These are phyloP conservation scores for Cantharis flavilabris DNA, from an alignment of 2,888 invertebrate genomes.

Conservation along the genomic window DNA sequence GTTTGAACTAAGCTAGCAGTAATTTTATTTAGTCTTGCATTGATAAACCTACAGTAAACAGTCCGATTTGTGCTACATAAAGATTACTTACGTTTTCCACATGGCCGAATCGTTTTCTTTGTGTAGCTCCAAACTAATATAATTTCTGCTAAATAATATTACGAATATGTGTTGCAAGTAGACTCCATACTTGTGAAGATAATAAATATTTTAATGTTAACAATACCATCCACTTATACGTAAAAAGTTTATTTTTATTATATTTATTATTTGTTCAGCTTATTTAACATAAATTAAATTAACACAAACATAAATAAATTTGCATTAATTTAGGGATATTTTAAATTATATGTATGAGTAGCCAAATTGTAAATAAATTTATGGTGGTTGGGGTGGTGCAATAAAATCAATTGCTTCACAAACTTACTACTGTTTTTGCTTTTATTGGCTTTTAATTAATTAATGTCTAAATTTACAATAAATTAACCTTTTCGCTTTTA, in stretches of 20 bases:
- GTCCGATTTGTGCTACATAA: not conserved
- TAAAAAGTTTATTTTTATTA: not conserved
- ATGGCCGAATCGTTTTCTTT: not conserved
- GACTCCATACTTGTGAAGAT: not conserved
- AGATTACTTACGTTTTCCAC: not conserved
- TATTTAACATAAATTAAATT: not conserved
- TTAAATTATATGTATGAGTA: conserved; percentile 13
- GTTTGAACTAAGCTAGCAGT: not conserved
- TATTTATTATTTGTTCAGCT: not conserved
- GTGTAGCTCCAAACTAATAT: not conserved
- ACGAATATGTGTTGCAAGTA: not conserved
- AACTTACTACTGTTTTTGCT: conserved; percentile 51
- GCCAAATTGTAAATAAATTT: conserved; percentile 43
- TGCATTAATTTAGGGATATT: not conserved
- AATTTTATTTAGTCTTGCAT: not conserved
- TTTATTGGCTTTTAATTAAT: conserved; percentile 11
- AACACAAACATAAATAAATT: not conserved
- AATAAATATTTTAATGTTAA: not conserved
- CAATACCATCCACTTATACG: not conserved
- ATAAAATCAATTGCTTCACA: conserved; percentile 46
- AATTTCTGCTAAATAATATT: not conserved
- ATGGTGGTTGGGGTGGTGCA: conserved; percentile 58
- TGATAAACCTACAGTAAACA: not conserved
- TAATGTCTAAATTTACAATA: not conserved
- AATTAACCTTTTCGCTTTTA: not conserved